Base-by-base conservation (phyloP, 1,140 invertebrate genomes). In the Drosophila sechellia region DNA sequence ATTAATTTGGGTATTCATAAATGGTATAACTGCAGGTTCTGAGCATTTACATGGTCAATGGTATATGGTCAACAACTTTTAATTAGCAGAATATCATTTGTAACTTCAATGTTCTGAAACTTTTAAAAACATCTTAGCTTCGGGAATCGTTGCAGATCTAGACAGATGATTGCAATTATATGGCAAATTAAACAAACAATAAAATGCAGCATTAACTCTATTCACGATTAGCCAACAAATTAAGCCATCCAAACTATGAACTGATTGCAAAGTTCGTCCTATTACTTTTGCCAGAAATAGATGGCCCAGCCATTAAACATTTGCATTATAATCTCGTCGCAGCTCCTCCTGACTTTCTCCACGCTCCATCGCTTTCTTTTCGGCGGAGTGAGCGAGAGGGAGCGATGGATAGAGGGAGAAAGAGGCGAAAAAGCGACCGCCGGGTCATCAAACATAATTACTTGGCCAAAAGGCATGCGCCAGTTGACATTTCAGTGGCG, bases 361-460 rank as follows among this genome's bases (percentile, higher is more conserved):
- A 31, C 54, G 43, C 55, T 39, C 35, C 48, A 31, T 63, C 58
- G 73, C 58, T 68, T 63, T 68, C 71, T 65, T 40, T 53, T 37
- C 58, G 15, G 17, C 34, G 13, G n/a, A 13, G 15, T 10, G 27
- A 50, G 48, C 15, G 27, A 17, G 25, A 17, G 48, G 13, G 4
- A 3, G 25, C 1, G n/a, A 11, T 27, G 10, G n/a, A 15, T 49
- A 15, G 20, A 48, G 22, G 17, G 50, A 46, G 72, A 61, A 25
- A 31, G 31, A 31, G 8, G 31, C 31, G 20, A 48, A 27, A 12
- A 5, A 57, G 48, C 39, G 40, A 65, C 59, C 49, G 45, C 34
- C 56, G 58, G 81, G 79, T 77, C 81, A 80, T 84, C 80, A 85
- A 85, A 85, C 80, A 84, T 84, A 84, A 84, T 85, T 84, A 84